Evolutionary conservation across 2,113 vertebrate species (phyloP), one percentile per base, ranked within the genome.

Genomic region (Rhinogobius similis): DNA sequence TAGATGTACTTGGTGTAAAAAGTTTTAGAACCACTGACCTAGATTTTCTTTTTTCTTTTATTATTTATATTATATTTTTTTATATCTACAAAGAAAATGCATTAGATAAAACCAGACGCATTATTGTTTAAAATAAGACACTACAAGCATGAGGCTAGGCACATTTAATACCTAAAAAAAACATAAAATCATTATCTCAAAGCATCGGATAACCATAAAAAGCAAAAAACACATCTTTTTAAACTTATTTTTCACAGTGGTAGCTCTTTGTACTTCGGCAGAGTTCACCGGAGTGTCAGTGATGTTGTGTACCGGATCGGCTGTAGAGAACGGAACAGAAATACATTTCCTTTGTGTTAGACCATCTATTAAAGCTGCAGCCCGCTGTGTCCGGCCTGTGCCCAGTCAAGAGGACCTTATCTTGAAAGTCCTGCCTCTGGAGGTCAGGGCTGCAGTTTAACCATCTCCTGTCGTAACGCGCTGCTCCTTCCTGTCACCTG

Each of bases 391-490:
- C 26, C 64, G 72, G 48, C 52, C 39, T 70, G 76, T 77, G 66
- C 63, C 68, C 52, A 69, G 53, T 68, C 64, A 50, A 26, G 16
- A 53, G 43, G 21, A 70, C 46, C 27, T 81, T 76, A 58, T 74
- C 71, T 76, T 72, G 43, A 55, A 58, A 46, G 65, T 75, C 70
- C 71, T 79, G 67, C 58, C 70, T 61, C 52, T 23, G 32, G 29
- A 73, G 85, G 81, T 88, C 82, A 76, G 55, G 72, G 43, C 72
- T 67, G 43, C 65, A 75, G 84, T 86, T 89, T 81, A 89, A 87
- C 79, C 83, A 84, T 78, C 81, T 73, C 65, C 59, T 73, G 78
- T 81, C 77, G 67, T 82, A 65, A 72, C 66, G 46, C 50, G 1
- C 50, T 4, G 68, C 63, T 67, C 70, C 62, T 81, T 75, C 63